phyloP scores from a whole-genome alignment of 1,140 invertebrate genomes.

The Trinorchestia longiramus region DNA sequence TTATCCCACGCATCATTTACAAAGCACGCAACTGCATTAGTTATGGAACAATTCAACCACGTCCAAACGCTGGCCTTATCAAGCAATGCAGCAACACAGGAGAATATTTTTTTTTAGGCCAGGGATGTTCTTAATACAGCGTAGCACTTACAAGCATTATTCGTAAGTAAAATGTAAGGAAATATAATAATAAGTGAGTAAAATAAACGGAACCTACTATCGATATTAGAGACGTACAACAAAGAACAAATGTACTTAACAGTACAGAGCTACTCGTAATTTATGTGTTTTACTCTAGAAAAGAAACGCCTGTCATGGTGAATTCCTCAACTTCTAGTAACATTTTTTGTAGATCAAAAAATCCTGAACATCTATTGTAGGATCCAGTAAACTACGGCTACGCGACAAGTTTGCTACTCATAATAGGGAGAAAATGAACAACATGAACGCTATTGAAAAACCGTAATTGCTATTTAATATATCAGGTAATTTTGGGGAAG shows the following conservation, averaged over 20 bases:
- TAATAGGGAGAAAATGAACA: neutral
- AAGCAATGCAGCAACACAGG: neutral
- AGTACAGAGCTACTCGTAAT: neutral
- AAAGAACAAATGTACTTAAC: neutral
- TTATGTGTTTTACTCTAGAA: neutral
- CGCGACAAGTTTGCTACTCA: neutral
- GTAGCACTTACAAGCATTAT: neutral
- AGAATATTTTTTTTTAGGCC: neutral
- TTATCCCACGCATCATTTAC: slow-evolving; percentile 7
- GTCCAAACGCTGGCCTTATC: neutral
- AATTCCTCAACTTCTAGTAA: neutral
- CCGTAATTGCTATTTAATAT: too few species aligned
- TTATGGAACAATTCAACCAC: neutral
- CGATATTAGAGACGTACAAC: neutral
- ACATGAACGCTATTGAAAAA: neutral
- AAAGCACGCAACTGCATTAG: neutral
- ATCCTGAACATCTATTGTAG: neutral
- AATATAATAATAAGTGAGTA: neutral
- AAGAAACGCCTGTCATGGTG: neutral
- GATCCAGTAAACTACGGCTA: neutral
- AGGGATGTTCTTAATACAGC: neutral
- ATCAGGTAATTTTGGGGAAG: too few species aligned
- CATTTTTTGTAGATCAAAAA: neutral
- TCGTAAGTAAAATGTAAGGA: neutral
- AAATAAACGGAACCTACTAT: neutral